These are phyloP conservation scores for Aplysia californica DNA, from an alignment of 1,140 invertebrate species.

Conservation along the genomic window DNA sequence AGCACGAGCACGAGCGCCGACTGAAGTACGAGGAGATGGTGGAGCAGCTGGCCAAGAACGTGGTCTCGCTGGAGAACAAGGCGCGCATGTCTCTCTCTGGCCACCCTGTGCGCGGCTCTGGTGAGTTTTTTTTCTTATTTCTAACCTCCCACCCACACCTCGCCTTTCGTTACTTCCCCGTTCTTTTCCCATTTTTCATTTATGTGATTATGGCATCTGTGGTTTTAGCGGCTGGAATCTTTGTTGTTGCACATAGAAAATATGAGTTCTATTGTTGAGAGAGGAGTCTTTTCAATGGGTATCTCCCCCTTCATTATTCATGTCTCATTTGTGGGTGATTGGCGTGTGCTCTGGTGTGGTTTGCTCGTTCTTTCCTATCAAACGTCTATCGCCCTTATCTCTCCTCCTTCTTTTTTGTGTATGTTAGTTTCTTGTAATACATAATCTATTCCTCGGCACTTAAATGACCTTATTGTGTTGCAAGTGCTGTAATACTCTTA, in stretches of 20 bases:
- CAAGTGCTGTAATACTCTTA: too few relatives aligned
- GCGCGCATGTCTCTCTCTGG: slow-evolving; percentile 58
- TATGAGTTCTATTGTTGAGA: not conserved
- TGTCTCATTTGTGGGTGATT: too few relatives aligned
- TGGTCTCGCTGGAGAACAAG: slow-evolving; percentile 86
- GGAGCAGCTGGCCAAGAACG: slow-evolving; percentile 95
- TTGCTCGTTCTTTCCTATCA: too few relatives aligned
- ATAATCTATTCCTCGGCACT: too few relatives aligned
- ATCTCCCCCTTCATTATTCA: not conserved
- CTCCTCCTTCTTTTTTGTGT: too few relatives aligned
- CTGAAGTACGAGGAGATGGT: slow-evolving; percentile 96
- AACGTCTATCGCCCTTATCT: too few relatives aligned
- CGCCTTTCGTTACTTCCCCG: not conserved
- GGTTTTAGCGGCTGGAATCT: not conserved
- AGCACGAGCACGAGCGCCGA: slow-evolving; percentile 95
- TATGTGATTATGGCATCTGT: not conserved
- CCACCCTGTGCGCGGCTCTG: not conserved
- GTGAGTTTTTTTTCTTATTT: slow-evolving; percentile 15
- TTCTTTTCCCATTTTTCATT: not conserved
- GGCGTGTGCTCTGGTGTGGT: too few relatives aligned
- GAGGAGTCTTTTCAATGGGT: not conserved
- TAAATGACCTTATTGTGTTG: too few relatives aligned
- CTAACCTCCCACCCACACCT: not conserved
- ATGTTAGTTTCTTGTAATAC: too few relatives aligned
- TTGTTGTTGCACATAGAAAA: not conserved